Evolutionary conservation across 2,113 vertebrate genomes (phyloP).

Genomic region (Glareola pratincola): DNA sequence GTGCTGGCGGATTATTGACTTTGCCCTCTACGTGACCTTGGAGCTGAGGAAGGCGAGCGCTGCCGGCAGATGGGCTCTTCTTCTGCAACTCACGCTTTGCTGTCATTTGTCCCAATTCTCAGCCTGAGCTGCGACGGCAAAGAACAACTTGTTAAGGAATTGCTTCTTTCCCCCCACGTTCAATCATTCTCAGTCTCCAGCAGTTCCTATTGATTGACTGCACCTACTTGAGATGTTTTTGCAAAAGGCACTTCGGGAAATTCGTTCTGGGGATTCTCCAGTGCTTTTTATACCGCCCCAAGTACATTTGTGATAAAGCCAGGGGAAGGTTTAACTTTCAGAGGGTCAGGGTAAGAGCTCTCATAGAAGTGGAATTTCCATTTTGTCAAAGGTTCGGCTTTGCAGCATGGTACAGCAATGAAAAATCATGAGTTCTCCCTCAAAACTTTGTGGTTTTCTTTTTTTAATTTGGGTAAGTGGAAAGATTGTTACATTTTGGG

Average conservation of each 20-base stretch:
- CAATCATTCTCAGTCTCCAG: not conserved
- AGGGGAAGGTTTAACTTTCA: not conserved
- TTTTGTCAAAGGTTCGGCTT: not conserved
- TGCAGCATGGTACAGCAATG: not conserved
- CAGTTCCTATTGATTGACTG: not conserved
- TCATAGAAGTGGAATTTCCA: not conserved
- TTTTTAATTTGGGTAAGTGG: not conserved
- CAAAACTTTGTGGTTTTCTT: rapidly evolving
- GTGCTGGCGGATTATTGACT: not conserved
- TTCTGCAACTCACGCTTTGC: not conserved
- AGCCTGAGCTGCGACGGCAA: not conserved
- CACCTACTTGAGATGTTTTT: not conserved
- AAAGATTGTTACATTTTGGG: not conserved
- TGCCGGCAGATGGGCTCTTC: not conserved
- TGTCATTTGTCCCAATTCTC: not conserved
- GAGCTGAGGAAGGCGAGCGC: not conserved
- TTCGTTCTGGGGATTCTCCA: not conserved
- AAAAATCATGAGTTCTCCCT: not conserved
- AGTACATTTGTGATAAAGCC: not conserved
- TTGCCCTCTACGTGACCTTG: not conserved
- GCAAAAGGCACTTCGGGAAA: not conserved
- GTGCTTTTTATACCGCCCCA: not conserved
- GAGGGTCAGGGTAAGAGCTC: not conserved
- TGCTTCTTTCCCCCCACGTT: not conserved
- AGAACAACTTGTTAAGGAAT: constrained; percentile 16